Conservation (phyloP, 2,888 invertebrate genomes). For the Papilio gigon region DNA sequence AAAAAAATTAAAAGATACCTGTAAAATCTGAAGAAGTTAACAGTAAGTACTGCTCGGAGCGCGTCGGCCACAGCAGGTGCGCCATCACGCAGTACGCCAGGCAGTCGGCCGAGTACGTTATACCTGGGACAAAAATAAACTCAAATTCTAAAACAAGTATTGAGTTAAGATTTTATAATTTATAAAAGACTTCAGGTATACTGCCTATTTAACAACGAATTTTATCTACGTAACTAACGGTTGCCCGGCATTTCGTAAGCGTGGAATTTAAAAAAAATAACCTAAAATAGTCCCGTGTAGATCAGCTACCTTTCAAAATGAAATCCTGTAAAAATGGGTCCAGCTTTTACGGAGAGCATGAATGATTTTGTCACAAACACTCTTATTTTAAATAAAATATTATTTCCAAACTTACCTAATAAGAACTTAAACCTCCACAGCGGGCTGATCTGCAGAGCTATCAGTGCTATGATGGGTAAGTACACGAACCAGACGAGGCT, state of each 20-base stretch:
- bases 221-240: too few species aligned
- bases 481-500: conserved; percentile 99
- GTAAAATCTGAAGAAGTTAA: conserved; percentile 87
- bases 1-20: conserved; percentile 59
- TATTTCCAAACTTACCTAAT: conserved; percentile 91
- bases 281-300: too few species aligned
- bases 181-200: too few species aligned
- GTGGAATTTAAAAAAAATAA: too few species aligned
- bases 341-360: too few species aligned
- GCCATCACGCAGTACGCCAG: conserved; percentile 97
- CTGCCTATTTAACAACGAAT: too few species aligned
- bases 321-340: too few species aligned
- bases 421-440: conserved; percentile 97
- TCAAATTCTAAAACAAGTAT: neutral
- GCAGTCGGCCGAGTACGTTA: conserved; percentile 97
- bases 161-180: neutral
- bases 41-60: conserved; percentile 95
- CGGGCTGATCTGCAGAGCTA: conserved; percentile 95
- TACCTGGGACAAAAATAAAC: conserved; percentile 83
- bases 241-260: too few species aligned
- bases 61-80: conserved; percentile 97
- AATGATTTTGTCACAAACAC: too few species aligned
- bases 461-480: conserved; percentile 95
- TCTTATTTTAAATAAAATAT: too few species aligned
- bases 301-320: too few species aligned